Base-by-base conservation (phyloP, 1,140 invertebrate genomes). In the Micrasema longulum region DNA sequence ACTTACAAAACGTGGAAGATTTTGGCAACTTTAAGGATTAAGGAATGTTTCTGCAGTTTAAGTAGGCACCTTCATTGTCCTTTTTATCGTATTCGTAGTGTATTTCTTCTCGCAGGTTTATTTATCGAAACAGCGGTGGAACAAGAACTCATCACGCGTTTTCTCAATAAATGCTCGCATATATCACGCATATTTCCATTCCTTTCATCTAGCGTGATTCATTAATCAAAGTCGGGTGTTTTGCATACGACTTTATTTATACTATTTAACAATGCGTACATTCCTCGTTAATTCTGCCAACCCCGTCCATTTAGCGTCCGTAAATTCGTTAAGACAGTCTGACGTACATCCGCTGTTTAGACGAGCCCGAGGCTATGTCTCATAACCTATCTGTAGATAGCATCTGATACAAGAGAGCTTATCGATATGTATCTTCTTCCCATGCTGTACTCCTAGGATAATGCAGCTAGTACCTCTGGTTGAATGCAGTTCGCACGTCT, bases 401-500 rank as follows among this genome's bases (percentile, higher is more conserved):
- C 63, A 74, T 74, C 72, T 26, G 71, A 64, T 64, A 48, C 62
- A 48, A 52, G 23, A n/a, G 45, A 31, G 41, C 41, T 31, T 62
- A 35, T 36, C 23, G 66, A 69, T 70, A 45, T 23, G 43, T 63
- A 70, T 70, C 68, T 70, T 57, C 57, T 62, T 14, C 45, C 31
- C 41, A 18, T 69, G 20, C 67, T 69, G 57, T 47, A 22, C 43
- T 63, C 57, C 68, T 36, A 20, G 57, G 57, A 63, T 6, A n/a
- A 70, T 70, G 57, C 57, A 31, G 55, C 47, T 57, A 38, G 52
- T 69, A 60, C 48, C 41, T 2, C 31, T 7, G 45, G 20, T 20
- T 45, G 65, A 67, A 75, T 75, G 69, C 71, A 70, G 69, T 72
- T 75, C 70, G 70, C 74, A 72, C 74, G 69, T 75, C 70, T 14